A percentile compares a stretch with the other conserved stretches of the same genome.
Evolutionary conservation across 2,797 vertebrate genomes (phyloP).

Genomic region (Leptatherina wallacei): DNA sequence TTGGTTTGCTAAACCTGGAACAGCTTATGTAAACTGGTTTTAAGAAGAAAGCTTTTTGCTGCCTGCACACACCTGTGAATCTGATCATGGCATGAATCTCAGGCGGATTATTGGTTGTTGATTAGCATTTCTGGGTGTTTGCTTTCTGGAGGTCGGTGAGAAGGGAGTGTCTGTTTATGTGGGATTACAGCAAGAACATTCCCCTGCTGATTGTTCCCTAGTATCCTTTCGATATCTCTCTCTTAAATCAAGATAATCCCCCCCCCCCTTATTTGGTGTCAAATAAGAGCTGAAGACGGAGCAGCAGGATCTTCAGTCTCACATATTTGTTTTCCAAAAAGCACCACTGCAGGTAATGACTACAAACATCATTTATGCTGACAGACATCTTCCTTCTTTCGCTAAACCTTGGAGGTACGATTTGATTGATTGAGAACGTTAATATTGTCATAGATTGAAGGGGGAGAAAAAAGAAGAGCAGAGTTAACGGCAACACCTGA

Average conservation of each 20-base stretch:
- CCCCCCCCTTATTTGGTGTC: not conserved
- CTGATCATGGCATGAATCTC: slow-evolving; percentile 6
- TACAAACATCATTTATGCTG: slow-evolving; percentile 9
- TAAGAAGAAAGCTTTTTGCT: slow-evolving; percentile 3
- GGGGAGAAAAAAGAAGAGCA: slow-evolving; percentile 53
- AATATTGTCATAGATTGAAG: slow-evolving; percentile 56
- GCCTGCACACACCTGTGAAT: slow-evolving; percentile 2
- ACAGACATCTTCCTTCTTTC: slow-evolving; percentile 38
- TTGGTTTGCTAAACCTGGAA: slow-evolving; percentile 10
- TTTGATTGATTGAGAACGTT: slow-evolving; percentile 64
- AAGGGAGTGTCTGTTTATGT: slow-evolving; percentile 3
- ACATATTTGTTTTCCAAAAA: not conserved
- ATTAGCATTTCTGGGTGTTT: slow-evolving; percentile 8
- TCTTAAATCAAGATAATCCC: slow-evolving; percentile 1
- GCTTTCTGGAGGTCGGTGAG: slow-evolving; percentile 7
- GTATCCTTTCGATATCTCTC: not conserved
- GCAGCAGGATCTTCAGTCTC: slow-evolving; percentile 1
- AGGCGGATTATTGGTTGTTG: not conserved
- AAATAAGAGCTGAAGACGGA: not conserved
- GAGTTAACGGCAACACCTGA: slow-evolving; percentile 65
- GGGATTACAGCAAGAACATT: not conserved
- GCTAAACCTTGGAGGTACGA: slow-evolving; percentile 32
- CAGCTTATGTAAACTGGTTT: slow-evolving; percentile 31
- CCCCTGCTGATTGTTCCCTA: slow-evolving; percentile 21
- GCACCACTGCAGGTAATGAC: not conserved